These are phyloP conservation scores for Paraplagusia blochii DNA, from an alignment of 2,113 vertebrate species.

Conservation along the genomic window DNA sequence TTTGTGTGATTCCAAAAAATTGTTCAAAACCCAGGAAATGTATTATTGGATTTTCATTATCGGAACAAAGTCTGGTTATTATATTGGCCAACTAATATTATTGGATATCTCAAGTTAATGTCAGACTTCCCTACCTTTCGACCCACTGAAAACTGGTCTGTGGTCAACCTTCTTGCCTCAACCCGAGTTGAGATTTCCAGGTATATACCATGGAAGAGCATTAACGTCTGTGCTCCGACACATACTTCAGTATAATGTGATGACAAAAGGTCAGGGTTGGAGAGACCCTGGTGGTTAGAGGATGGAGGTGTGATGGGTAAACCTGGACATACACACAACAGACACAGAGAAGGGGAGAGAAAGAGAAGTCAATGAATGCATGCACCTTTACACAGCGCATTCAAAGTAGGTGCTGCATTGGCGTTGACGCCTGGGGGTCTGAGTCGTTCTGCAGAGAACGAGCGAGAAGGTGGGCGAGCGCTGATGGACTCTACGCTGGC, in stretches of 20 bases:
- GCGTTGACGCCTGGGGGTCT: slow-evolving; percentile 20
- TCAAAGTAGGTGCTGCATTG: slow-evolving; percentile 6
- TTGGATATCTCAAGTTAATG: too few species aligned
- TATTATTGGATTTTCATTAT: too few species aligned
- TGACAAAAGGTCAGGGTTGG: slow-evolving; percentile 6
- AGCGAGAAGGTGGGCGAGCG: slow-evolving; percentile 3
- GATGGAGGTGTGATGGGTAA: slow-evolving; percentile 19
- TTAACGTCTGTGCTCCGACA: slow-evolving; percentile 3
- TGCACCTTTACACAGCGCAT: background rate
- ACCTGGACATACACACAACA: background rate
- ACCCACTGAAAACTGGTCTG: too few species aligned
- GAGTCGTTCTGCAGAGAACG: slow-evolving; percentile 13
- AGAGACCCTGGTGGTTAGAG: slow-evolving; percentile 24
- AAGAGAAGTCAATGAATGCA: slow-evolving; percentile 13
- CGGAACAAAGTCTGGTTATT: too few species aligned
- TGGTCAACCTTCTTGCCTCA: too few species aligned
- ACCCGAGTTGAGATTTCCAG: too few species aligned
- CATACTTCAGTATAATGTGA: slow-evolving; percentile 15
- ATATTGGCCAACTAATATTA: too few species aligned
- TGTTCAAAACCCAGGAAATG: too few species aligned
- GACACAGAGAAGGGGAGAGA: slow-evolving; percentile 3
- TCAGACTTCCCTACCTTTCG: too few species aligned
- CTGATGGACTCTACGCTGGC: slow-evolving; percentile 3
- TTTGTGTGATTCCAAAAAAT: too few species aligned
- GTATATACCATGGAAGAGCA: too few species aligned